A percentile compares a stretch with the other conserved stretches of the same genome.
phyloP scores from a whole-genome alignment of 2,113 vertebrate genomes.

The Phycodurus eques region DNA sequence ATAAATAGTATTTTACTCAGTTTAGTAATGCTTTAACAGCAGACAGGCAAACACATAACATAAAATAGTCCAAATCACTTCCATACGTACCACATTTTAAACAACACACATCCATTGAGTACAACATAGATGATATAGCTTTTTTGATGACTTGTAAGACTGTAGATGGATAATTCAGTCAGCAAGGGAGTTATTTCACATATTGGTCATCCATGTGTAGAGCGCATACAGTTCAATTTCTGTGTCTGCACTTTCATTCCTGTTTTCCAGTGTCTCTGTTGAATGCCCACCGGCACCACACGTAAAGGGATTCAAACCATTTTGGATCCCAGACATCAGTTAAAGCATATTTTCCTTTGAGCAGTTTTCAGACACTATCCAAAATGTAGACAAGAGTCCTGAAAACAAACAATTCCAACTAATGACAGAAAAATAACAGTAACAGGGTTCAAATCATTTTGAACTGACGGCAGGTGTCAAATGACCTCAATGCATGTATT shows the following conservation, averaged over 20 bases:
- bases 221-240: conserved; percentile 35
- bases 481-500: background rate
- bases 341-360: conserved; percentile 17
- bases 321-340: conserved; percentile 2
- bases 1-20: conserved; percentile 82
- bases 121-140: conserved; percentile 79
- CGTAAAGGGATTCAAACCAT: background rate
- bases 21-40: conserved; percentile 86
- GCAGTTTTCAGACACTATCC: conserved; percentile 22
- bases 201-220: conserved; percentile 40
- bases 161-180: conserved; percentile 42
- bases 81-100: conserved; percentile 75
- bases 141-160: conserved; percentile 63
- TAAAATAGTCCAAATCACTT: conserved; percentile 66
- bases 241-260: conserved; percentile 27
- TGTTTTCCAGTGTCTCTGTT: conserved; percentile 12
- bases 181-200: conserved; percentile 45
- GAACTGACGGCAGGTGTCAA: background rate
- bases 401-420: conserved; percentile 7
- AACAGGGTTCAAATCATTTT: background rate
- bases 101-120: conserved; percentile 84
- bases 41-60: conserved; percentile 85
- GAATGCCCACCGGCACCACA: background rate
- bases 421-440: conserved; percentile 11
- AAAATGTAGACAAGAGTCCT: conserved; percentile 22